These are phyloP conservation scores for Diplodus sargus DNA, from an alignment of 2,797 vertebrate genomes.

Conservation along the genomic window DNA sequence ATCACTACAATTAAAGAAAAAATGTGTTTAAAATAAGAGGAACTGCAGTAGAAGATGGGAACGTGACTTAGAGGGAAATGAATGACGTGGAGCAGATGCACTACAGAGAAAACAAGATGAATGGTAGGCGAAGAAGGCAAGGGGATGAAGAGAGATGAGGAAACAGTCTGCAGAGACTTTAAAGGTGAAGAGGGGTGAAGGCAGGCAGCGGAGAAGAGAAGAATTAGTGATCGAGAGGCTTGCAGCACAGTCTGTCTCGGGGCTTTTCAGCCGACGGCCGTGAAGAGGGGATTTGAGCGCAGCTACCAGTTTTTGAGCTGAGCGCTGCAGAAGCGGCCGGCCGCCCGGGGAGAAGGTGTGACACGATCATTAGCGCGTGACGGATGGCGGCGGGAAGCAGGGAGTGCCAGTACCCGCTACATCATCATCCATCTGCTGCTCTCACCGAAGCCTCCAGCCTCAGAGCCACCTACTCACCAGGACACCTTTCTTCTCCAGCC, in stretches of 20 bases:
- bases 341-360: conserved; percentile 83
- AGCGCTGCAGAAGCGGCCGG: conserved; percentile 79
- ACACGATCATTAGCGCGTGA: conserved; percentile 85
- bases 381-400: conserved; percentile 80
- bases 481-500: conserved; percentile 78
- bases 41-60: conserved; percentile 18
- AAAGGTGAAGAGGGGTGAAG: conserved; percentile 75
- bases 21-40: conserved; percentile 24
- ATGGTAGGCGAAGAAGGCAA: conserved; percentile 48
- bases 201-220: conserved; percentile 51
- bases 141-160: conserved; percentile 66
- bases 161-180: conserved; percentile 66
- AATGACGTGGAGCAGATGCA: conserved; percentile 42
- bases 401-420: conserved; percentile 78
- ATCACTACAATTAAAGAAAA: conserved; percentile 33
- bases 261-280: conserved; percentile 69
- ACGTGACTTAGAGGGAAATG: conserved; percentile 18
- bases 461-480: conserved; percentile 78
- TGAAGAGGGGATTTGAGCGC: conserved; percentile 71
- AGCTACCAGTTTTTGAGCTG: conserved; percentile 80
- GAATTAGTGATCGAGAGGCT: conserved; percentile 70
- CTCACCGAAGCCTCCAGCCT: conserved; percentile 70
- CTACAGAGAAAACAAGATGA: conserved; percentile 58
- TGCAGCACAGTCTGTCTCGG: conserved; percentile 56
- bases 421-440: conserved; percentile 85